phyloP scores from a whole-genome alignment of 1,140 invertebrate species.

The Laodelphax striatellus region DNA sequence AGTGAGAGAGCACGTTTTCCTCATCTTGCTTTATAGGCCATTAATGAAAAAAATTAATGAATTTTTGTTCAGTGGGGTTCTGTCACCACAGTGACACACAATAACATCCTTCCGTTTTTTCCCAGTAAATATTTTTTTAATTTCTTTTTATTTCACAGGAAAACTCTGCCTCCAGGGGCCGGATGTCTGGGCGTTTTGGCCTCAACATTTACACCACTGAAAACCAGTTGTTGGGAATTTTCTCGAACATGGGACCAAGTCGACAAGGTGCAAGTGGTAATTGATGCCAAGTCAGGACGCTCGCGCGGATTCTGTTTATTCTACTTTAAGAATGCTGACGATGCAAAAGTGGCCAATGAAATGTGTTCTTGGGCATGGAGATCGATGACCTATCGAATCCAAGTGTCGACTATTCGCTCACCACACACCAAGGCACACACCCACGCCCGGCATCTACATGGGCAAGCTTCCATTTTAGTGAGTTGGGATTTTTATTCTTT shows the following conservation, averaged over 20 bases:
- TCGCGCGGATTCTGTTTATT: conserved; percentile 96
- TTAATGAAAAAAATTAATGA: too few species aligned
- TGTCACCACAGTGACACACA: too few species aligned
- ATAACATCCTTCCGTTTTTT: too few species aligned
- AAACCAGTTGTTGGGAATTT: conserved; percentile 84
- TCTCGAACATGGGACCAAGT: conserved; percentile 85
- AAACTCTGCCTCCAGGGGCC: conserved; percentile 74
- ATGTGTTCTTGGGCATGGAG: conserved; percentile 84
- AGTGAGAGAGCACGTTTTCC: too few species aligned
- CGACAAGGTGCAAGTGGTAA: conserved; percentile 42
- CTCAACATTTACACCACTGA: conserved; percentile 87
- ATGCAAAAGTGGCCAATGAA: conserved; percentile 90
- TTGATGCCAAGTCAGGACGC: conserved; percentile 28
- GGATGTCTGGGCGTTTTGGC: conserved; percentile 86
- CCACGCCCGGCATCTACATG: conserved; percentile 96
- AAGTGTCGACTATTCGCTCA: conserved; percentile 96
- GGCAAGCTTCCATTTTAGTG: conserved; percentile 78
- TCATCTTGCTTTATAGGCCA: too few species aligned
- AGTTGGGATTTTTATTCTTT: conserved; percentile 20
- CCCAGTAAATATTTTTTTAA: neutral
- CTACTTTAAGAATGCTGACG: conserved; percentile 80
- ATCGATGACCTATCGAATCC: conserved; percentile 85
- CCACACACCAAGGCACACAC: conserved; percentile 93
- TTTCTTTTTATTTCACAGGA: conserved; percentile 36
- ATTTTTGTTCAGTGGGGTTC: too few species aligned